Conservation (phyloP, 2,888 invertebrate genomes). For the Trichopria drosophilae region DNA sequence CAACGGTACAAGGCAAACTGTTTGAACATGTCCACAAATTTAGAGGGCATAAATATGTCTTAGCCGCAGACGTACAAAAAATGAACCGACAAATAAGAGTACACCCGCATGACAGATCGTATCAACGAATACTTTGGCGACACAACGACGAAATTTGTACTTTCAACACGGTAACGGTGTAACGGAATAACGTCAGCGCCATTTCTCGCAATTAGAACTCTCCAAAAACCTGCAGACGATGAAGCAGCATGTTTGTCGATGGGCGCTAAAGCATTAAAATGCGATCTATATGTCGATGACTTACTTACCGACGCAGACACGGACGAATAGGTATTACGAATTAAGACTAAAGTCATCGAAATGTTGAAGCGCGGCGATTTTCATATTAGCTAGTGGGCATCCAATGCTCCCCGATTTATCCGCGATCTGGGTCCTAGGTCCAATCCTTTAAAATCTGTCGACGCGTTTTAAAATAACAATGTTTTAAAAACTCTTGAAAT, state of each 20-base stretch:
- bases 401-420: no score
- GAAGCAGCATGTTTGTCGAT: no score
- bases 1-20: slow-evolving; percentile 10
- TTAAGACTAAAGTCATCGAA: no score
- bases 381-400: no score
- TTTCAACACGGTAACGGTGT: slow-evolving; percentile 11
- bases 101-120: slow-evolving; percentile 19
- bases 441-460: no score
- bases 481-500: no score
- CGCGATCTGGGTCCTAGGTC: no score
- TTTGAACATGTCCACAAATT: slow-evolving; percentile 18
- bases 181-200: slow-evolving; percentile 5
- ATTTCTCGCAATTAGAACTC: slow-evolving; percentile 6
- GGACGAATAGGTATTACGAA: slow-evolving; percentile 24
- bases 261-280: slow-evolving; percentile 1
- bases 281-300: slow-evolving; percentile 23
- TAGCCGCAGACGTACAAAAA: slow-evolving; percentile 24
- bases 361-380: no score
- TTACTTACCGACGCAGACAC: slow-evolving; percentile 28
- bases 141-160: slow-evolving; percentile 9
- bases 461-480: no score
- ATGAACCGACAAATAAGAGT: slow-evolving; percentile 18
- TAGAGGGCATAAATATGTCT: slow-evolving; percentile 7
- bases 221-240: slow-evolving; percentile 30
- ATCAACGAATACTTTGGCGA: slow-evolving; percentile 16